Base-by-base conservation (phyloP, 2,797 vertebrate species). In the Onychomys torridus region DNA sequence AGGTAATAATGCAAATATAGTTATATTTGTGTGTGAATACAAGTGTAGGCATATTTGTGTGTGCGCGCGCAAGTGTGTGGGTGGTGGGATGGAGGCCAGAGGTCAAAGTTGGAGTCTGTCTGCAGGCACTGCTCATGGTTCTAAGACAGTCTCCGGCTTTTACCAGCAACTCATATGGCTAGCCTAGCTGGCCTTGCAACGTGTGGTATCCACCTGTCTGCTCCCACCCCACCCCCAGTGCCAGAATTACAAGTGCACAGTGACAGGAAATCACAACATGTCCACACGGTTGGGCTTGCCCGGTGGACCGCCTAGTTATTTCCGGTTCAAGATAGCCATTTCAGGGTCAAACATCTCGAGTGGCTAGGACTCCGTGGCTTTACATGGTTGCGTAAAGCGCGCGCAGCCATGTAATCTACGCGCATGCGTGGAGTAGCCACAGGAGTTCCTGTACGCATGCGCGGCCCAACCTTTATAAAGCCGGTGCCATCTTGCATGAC, bases 1-100 rank as follows among this genome's bases (percentile, higher is more conserved):
- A 86, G 67, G 27, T 90, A 37, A 91, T 37, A 57, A 78, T 71
- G 71, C 23, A 71, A 86, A 87, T 6, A 40, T 16, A 86, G 46
- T 23, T 55, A 6, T 5, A 85, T 85, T 37, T 69, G 34, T 52
- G 34, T 29, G 65, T 87, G 46, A 27, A 10, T 5, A 37, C n/a
- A n/a, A 13, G 5, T 29, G 9, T 5, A 55, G 13, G 23, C 23
- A 29, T 0, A 29, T 4, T 29, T 71, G 67, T 40, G n/a, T 37
- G 5, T 85, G 63, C n/a, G 46, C 52, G 34, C 12, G 37, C 7
- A n/a, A n/a, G n/a, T n/a, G 25, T 43, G 69, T 34, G 43, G 13
- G 40, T 59, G 3, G 29, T 4, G 3, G 0, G 37, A 2, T 32
- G 9, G 27, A 59, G 14, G 25, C n/a, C 14, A 8, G 67, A 4